Percentiles rank a stretch among this genome's conserved stretches.
Conservation (phyloP, 2,797 vertebrate species). For the Loriculus beryllinus region DNA sequence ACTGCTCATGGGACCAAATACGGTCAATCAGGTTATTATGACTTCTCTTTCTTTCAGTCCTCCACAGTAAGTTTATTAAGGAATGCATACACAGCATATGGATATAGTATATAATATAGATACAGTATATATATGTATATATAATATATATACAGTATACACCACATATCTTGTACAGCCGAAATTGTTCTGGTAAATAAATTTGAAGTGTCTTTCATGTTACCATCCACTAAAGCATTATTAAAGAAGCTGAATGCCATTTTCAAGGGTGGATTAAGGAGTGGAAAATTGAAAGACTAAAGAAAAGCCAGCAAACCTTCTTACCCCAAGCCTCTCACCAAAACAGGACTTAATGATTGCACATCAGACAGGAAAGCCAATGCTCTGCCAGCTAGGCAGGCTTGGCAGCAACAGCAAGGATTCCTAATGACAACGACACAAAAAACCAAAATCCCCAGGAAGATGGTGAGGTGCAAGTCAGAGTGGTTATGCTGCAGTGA, state of each 20-base stretch:
- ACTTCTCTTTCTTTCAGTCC: not conserved
- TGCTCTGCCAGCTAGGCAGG: not conserved
- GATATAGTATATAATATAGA: not conserved
- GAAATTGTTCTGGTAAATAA: accelerated
- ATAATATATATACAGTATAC: not conserved
- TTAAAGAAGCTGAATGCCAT: not conserved
- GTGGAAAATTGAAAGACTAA: not conserved
- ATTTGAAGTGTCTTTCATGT: not conserved
- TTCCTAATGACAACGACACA: accelerated
- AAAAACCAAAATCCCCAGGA: too few species aligned
- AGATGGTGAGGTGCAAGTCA: accelerated
- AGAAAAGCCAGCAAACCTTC: not conserved
- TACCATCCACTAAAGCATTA: not conserved
- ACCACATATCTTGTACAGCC: accelerated
- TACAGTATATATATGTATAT: accelerated
- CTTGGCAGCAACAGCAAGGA: accelerated
- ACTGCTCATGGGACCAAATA: too few species aligned
- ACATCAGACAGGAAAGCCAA: accelerated
- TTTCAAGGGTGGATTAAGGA: not conserved
- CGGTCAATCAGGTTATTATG: accelerated
- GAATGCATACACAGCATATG: not conserved
- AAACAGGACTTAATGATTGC: accelerated
- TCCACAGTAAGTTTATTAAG: too few species aligned
- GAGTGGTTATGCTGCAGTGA: accelerated
- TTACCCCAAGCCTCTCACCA: not conserved